Base-by-base conservation (phyloP, 2,888 invertebrate genomes). In the Phengaris arion region DNA sequence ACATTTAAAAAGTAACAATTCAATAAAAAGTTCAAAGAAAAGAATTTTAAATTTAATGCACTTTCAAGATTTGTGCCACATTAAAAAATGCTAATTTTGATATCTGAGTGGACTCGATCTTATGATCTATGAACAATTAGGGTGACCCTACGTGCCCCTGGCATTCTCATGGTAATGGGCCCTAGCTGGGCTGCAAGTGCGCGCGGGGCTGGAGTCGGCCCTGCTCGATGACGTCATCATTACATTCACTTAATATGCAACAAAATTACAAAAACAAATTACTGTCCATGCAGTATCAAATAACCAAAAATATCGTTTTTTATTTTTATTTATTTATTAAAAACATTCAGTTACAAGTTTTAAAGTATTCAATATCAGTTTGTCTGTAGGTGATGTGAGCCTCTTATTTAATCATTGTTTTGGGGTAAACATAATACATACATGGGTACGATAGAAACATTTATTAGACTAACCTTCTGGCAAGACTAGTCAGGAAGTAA, bases 161-260 rank as follows among this genome's bases (percentile, higher is more conserved):
- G 82, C 82, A 89, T 92, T 93, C 85, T 91, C 76, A 92, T 93
- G 92, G 78, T 84, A 92, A 92, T 91, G 74, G 64, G 51, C 75
- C 75, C 74, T 80, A 91, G 90, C 87, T 85, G 73, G 70, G 80
- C 59, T 90, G 92, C 90, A 90, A 83, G 85, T 82, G 80, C 70
- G 75, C 72, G 75, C 77, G 74, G 87, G 87, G 82, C 92, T 92
- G 13, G 12, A 35, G 35, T 35, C 64, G 64, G 64, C 35, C 13
- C 64, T 64, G 64, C 35, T 35, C 64, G 35, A 12, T 22, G 22
- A 64, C 64, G 35, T 64, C 64, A 64, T 64, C 10, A 59, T 59
- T 10, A 57, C 15, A 57, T 57, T 57, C 15, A 57, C 15, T 64
- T 64, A 35, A 35, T 35, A 35, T 64, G 64, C 35, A 64, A 64